These are phyloP conservation scores for Harpalus rufipes DNA, from an alignment of 2,888 invertebrate species.

Conservation along the genomic window DNA sequence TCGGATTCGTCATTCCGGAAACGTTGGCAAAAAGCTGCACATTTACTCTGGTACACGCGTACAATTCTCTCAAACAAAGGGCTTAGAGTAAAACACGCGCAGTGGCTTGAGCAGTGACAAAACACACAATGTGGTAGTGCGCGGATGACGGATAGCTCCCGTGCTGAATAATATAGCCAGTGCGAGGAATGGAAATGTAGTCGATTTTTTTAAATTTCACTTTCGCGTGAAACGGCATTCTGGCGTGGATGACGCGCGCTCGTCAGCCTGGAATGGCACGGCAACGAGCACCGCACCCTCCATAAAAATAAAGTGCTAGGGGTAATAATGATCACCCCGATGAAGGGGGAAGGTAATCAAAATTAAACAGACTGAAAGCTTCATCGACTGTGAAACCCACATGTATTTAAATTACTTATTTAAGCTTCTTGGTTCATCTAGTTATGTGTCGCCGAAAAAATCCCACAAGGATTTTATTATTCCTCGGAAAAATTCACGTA, in stretches of 20 bases:
- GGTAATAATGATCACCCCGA: slow-evolving; percentile 51
- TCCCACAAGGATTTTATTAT: too few relatives aligned
- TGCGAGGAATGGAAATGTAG: slow-evolving; percentile 41
- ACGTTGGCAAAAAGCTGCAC: slow-evolving; percentile 50
- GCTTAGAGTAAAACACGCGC: slow-evolving; percentile 14
- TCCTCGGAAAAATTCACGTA: too few relatives aligned
- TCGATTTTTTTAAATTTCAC: slow-evolving; percentile 57
- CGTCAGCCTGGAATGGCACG: slow-evolving; percentile 35
- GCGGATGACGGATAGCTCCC: slow-evolving; percentile 53
- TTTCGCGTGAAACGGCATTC: slow-evolving; percentile 29
- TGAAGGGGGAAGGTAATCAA: slow-evolving; percentile 53
- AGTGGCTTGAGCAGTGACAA: slow-evolving; percentile 46
- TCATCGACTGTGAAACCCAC: slow-evolving; percentile 54
- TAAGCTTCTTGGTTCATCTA: slow-evolving; percentile 23
- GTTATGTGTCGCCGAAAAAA: too few relatives aligned
- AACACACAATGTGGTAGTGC: not conserved
- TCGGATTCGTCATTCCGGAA: slow-evolving; percentile 58
- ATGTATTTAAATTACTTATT: slow-evolving; percentile 59
- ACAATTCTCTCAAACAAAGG: slow-evolving; percentile 47
- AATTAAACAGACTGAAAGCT: slow-evolving; percentile 52
- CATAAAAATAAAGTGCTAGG: slow-evolving; percentile 49
- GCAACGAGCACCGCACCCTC: slow-evolving; percentile 10
- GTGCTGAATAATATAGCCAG: slow-evolving; percentile 59
- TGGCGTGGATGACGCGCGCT: slow-evolving; percentile 25
- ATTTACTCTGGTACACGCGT: slow-evolving; percentile 23